Evolutionary conservation across 2,797 vertebrate genomes (phyloP).

Genomic region (Chlorospingus semifuscus): DNA sequence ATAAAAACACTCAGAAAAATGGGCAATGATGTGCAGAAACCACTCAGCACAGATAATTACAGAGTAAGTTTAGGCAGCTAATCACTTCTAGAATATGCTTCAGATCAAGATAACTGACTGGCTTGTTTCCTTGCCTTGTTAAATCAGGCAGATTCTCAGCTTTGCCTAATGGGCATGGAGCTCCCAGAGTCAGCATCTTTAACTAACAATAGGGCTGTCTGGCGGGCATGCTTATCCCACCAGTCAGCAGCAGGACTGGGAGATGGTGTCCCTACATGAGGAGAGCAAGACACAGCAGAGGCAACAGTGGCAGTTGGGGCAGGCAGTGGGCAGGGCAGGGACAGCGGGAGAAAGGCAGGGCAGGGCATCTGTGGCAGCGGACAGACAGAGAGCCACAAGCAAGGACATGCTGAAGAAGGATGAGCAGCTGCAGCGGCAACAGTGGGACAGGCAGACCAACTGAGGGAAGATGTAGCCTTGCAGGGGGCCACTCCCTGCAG

Average conservation of each 20-base stretch:
- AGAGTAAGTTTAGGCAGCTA: conserved; percentile 44
- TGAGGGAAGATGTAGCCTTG: not conserved
- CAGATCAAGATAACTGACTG: conserved; percentile 35
- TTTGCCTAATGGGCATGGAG: not conserved
- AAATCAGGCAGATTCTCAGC: conserved; percentile 10
- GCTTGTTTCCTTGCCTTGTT: conserved; percentile 42
- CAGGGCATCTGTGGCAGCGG: not conserved
- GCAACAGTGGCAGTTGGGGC: accelerated
- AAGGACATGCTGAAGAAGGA: accelerated
- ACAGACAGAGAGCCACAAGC: not conserved
- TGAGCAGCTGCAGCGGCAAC: accelerated
- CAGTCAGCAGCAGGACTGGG: not conserved
- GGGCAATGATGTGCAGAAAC: conserved; percentile 41
- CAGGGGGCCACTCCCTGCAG: not conserved
- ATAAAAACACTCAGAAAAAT: conserved; percentile 59
- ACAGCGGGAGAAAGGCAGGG: not conserved
- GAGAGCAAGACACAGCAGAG: not conserved
- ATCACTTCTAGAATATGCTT: conserved; percentile 47
- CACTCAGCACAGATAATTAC: conserved; percentile 52
- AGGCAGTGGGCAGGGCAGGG: not conserved
- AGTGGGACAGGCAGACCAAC: accelerated
- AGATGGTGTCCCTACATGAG: not conserved
- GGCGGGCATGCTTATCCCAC: not conserved
- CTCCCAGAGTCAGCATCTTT: not conserved
- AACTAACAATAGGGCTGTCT: not conserved